Evolutionary conservation across 2,888 invertebrate genomes (phyloP).

Genomic region (Tachina lurida): DNA sequence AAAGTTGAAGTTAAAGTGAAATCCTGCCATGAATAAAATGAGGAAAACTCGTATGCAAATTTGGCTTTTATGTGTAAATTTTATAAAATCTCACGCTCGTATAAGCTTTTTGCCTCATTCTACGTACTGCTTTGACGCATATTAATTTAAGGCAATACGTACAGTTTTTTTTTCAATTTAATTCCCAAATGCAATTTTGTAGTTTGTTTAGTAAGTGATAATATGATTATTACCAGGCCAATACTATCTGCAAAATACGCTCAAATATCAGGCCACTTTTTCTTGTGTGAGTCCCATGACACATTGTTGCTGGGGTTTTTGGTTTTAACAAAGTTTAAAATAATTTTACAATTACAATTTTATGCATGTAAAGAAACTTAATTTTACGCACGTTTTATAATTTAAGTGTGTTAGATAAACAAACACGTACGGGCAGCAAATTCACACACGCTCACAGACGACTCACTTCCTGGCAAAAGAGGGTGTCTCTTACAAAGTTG

Average conservation of each 20-base stretch:
- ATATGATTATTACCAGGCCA: conserved; percentile 59
- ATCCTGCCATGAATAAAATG: background rate
- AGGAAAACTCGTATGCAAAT: conserved; percentile 30
- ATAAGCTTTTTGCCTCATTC: background rate
- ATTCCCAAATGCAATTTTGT: conserved; percentile 71
- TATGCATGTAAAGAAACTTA: conserved; percentile 42
- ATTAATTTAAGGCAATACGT: conserved; percentile 6
- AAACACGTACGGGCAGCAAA: conserved; percentile 36
- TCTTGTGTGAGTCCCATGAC: background rate
- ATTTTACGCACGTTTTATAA: conserved; percentile 70
- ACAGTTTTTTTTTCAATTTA: background rate
- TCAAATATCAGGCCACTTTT: background rate
- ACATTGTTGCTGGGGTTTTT: background rate
- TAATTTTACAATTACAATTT: conserved; percentile 66
- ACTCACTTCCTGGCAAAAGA: background rate
- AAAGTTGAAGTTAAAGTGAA: background rate
- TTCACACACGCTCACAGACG: background rate
- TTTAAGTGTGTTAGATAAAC: conserved; percentile 48
- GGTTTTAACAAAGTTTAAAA: conserved; percentile 35
- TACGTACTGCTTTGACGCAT: background rate
- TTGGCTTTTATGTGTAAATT: conserved; percentile 36
- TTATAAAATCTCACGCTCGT: conserved; percentile 4
- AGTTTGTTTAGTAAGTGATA: conserved; percentile 71
- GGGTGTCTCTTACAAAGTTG: background rate
- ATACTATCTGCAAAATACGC: background rate